A percentile compares a stretch with the other conserved stretches of the same genome.
Conservation (phyloP, 2,797 vertebrate genomes). For the Siniperca undulata region DNA sequence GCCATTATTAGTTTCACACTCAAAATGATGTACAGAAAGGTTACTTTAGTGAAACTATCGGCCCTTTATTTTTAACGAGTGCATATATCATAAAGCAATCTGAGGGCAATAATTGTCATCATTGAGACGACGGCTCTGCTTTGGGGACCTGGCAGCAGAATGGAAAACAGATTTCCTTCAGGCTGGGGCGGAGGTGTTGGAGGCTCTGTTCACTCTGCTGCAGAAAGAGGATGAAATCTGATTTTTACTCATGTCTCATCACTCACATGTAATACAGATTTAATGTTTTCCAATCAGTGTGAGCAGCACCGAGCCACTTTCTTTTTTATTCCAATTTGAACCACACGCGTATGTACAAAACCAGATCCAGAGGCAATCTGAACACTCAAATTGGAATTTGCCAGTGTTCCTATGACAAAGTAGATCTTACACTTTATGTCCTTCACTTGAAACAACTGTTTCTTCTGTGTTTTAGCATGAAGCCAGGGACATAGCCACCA, state of each 20-base stretch:
- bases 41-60: slow-evolving; percentile 75
- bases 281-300: slow-evolving; percentile 20
- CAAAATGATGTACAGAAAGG: slow-evolving; percentile 81
- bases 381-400: neutral
- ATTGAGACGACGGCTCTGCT: slow-evolving; percentile 77
- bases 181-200: slow-evolving; percentile 49
- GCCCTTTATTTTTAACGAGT: slow-evolving; percentile 83
- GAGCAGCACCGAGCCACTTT: neutral
- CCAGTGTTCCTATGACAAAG: neutral
- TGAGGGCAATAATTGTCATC: slow-evolving; percentile 83
- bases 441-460: slow-evolving; percentile 10
- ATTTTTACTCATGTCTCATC: slow-evolving; percentile 9
- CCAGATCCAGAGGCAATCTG: neutral
- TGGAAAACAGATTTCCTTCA: slow-evolving; percentile 80
- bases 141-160: slow-evolving; percentile 68
- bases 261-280: slow-evolving; percentile 4
- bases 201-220: slow-evolving; percentile 23
- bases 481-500: neutral
- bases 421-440: neutral
- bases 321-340: neutral
- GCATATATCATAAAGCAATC: slow-evolving; percentile 84
- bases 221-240: neutral
- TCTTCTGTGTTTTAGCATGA: neutral
- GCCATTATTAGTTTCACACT: slow-evolving; percentile 81
- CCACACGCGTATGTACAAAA: neutral